phyloP scores from a whole-genome alignment of 2,888 invertebrate species.

The Agrotis exclamationis region DNA sequence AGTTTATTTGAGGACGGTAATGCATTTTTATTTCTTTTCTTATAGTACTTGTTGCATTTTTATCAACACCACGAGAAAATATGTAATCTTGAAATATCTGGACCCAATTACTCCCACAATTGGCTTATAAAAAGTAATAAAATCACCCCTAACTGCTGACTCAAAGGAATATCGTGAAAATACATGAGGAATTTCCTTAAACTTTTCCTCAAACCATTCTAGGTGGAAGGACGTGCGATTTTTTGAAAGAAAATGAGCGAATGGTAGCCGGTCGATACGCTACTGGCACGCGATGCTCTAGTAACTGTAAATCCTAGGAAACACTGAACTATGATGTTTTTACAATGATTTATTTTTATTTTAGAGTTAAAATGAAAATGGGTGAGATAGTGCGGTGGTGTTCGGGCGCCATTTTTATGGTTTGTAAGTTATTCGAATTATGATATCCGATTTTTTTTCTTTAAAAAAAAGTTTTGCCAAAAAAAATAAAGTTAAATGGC shows the following conservation, averaged over 20 bases:
- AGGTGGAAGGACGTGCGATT: slow-evolving; percentile 59
- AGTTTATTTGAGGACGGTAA: too few species aligned
- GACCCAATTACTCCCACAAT: slow-evolving; percentile 28
- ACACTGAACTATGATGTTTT: slow-evolving; percentile 68
- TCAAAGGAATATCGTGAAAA: slow-evolving; percentile 33
- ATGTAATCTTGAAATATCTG: background rate
- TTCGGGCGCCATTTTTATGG: slow-evolving; percentile 1
- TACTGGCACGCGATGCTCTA: slow-evolving; percentile 70
- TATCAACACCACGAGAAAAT: too few species aligned
- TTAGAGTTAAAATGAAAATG: slow-evolving; percentile 56
- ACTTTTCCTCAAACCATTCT: slow-evolving; percentile 45
- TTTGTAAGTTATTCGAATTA: background rate
- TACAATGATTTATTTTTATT: slow-evolving; percentile 64
- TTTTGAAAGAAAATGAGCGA: slow-evolving; percentile 65
- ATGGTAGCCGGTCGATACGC: slow-evolving; percentile 68
- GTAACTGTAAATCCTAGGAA: slow-evolving; percentile 75
- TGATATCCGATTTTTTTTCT: too few species aligned
- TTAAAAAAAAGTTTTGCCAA: too few species aligned
- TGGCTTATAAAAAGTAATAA: slow-evolving; percentile 34
- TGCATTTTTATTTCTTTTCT: too few species aligned
- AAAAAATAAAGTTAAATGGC: too few species aligned
- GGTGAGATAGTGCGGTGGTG: background rate
- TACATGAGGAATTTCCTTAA: slow-evolving; percentile 57
- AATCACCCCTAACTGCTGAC: slow-evolving; percentile 14
- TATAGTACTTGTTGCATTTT: too few species aligned